Evolutionary conservation across 2,113 vertebrate genomes (phyloP).

Genomic region (Salvelinus namaycush): DNA sequence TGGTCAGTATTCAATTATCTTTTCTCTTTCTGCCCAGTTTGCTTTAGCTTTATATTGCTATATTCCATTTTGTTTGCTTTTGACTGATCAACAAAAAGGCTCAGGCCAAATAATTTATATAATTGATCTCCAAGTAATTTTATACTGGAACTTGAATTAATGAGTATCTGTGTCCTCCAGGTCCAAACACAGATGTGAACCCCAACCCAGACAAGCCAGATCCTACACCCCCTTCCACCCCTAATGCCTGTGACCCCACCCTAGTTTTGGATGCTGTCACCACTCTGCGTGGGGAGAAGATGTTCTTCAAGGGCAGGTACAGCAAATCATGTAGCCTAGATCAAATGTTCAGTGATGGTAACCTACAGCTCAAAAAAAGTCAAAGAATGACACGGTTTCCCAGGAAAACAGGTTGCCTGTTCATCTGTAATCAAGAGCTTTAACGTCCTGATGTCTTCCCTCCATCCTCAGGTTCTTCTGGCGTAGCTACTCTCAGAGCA

Average conservation of each 20-base stretch:
- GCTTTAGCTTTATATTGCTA: too few relatives aligned
- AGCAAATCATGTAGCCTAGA: not conserved
- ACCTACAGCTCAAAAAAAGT: not conserved
- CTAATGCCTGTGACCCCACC: constrained; percentile 78
- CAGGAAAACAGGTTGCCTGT: not conserved
- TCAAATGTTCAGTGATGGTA: not conserved
- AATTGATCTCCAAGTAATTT: not conserved
- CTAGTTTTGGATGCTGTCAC: constrained; percentile 83
- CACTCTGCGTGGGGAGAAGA: constrained; percentile 81
- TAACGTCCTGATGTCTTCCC: not conserved
- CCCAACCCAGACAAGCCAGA: constrained; percentile 57
- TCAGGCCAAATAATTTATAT: too few relatives aligned
- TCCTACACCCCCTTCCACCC: constrained; percentile 70
- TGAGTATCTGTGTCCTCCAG: constrained; percentile 41
- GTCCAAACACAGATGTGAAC: constrained; percentile 46
- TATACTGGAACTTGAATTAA: not conserved
- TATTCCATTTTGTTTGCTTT: too few relatives aligned
- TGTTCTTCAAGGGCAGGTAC: constrained; percentile 90
- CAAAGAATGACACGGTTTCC: not conserved
- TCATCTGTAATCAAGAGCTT: not conserved
- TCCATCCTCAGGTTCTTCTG: constrained; percentile 82
- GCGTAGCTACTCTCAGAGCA: constrained; percentile 71
- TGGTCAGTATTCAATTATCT: constrained; percentile 69
- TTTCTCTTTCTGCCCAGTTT: too few relatives aligned
- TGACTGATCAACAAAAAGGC: too few relatives aligned